Percentiles rank a stretch among this genome's conserved stretches.
phyloP scores from a whole-genome alignment of 2,113 vertebrate species.

The Solea senegalensis region DNA sequence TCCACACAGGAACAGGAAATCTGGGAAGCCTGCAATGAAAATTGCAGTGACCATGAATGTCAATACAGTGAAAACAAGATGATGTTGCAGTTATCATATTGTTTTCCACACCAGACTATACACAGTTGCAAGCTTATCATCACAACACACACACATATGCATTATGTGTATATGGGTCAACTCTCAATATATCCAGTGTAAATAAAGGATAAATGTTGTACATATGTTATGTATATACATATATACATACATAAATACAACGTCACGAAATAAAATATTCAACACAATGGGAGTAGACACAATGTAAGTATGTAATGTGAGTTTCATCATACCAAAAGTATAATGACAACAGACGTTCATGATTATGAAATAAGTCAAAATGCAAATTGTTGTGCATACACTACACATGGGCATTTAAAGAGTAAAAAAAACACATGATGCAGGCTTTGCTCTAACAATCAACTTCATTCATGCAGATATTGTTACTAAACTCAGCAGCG shows the following conservation, averaged over 20 bases:
- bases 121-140: background rate
- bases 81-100: background rate
- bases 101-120: background rate
- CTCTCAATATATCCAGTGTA: too few relatives aligned
- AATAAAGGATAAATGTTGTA: too few relatives aligned
- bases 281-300: too few relatives aligned
- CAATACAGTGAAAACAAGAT: background rate
- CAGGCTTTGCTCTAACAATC: background rate
- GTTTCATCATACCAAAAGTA: too few relatives aligned
- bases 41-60: slow-evolving; percentile 26
- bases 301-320: too few relatives aligned
- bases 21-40: slow-evolving; percentile 67
- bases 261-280: too few relatives aligned
- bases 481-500: background rate
- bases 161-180: too few relatives aligned
- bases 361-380: too few relatives aligned
- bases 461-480: background rate
- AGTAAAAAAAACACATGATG: background rate
- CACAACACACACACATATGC: background rate
- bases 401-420: background rate
- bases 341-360: too few relatives aligned
- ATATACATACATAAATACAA: too few relatives aligned
- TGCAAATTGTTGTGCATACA: too few relatives aligned
- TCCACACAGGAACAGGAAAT: slow-evolving; percentile 71
- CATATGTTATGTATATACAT: too few relatives aligned